Evolutionary conservation across 2,113 vertebrate species (phyloP).

Genomic region (Balaeniceps rex): DNA sequence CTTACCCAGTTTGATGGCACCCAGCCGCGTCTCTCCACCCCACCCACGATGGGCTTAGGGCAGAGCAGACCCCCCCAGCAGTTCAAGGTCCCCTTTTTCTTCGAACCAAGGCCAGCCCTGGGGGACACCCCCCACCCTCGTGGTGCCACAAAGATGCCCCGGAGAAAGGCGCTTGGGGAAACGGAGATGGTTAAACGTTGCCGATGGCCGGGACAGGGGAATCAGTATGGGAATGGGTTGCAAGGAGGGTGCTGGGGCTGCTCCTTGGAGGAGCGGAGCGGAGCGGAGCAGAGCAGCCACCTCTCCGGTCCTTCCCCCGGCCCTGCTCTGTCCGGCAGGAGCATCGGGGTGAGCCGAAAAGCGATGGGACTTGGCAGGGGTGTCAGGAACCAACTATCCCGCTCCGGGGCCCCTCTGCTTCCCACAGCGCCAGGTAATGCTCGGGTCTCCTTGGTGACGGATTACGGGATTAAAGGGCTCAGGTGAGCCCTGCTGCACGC

Average conservation of each 20-base stretch:
- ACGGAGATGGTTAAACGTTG: not conserved
- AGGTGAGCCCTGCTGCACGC: not conserved
- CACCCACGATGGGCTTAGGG: rapidly evolving
- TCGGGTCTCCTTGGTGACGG: conserved; percentile 32
- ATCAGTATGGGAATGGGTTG: rapidly evolving
- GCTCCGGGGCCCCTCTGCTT: not conserved
- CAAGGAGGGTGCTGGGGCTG: not conserved
- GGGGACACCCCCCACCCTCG: too few species aligned
- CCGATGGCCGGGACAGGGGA: rapidly evolving
- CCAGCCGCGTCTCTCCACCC: rapidly evolving
- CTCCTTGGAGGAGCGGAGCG: not conserved
- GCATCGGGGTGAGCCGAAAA: not conserved
- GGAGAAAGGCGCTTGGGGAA: not conserved
- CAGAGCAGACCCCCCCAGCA: not conserved
- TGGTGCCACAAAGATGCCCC: rapidly evolving
- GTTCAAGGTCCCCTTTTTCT: rapidly evolving
- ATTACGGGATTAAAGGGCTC: conserved; percentile 43
- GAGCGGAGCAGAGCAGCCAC: not conserved
- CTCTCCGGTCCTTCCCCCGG: not conserved
- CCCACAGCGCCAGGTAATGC: not conserved
- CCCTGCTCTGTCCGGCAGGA: not conserved
- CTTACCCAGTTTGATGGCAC: not conserved
- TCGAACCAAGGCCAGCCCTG: not conserved
- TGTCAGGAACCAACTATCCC: not conserved
- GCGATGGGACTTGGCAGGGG: not conserved